phyloP scores from a whole-genome alignment of 2,888 invertebrate species.

The Acholoe squamosa region DNA sequence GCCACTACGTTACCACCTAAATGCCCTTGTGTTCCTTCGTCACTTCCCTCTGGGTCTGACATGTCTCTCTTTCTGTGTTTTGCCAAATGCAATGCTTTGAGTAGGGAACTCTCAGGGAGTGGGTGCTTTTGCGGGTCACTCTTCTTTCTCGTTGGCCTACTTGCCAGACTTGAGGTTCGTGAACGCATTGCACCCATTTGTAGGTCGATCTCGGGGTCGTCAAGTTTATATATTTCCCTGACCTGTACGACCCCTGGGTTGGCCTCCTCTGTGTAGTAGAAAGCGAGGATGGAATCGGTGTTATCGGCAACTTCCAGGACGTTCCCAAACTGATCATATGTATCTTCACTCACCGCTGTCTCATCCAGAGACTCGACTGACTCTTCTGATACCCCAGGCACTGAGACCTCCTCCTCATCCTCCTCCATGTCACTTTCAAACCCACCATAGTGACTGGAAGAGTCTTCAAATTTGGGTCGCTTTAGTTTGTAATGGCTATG shows the following conservation, averaged over 20 bases:
- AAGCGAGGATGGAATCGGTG: constrained; percentile 78
- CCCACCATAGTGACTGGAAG: background rate
- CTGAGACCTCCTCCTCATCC: background rate
- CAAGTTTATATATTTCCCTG: constrained; percentile 92
- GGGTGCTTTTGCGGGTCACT: background rate
- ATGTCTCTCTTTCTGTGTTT: background rate
- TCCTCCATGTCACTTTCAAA: background rate
- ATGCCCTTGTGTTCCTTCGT: too few relatives aligned
- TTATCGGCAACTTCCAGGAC: constrained; percentile 76
- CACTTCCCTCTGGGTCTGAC: background rate
- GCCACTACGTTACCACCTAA: too few relatives aligned
- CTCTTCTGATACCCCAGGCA: background rate
- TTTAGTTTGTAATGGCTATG: constrained; percentile 25
- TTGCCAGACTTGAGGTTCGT: background rate
- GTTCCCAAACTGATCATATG: constrained; percentile 78
- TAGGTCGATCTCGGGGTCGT: constrained; percentile 8
- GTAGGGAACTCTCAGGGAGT: background rate
- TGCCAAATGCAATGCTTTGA: background rate
- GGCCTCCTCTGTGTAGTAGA: constrained; percentile 75
- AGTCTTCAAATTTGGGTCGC: background rate
- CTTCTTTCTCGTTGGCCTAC: background rate
- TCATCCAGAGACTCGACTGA: too few relatives aligned
- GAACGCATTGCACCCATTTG: background rate
- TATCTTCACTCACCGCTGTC: background rate
- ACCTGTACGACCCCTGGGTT: constrained; percentile 88